Evolutionary conservation across 2,113 vertebrate species (phyloP), one percentile per base, ranked within the genome.

Genomic region (Corythornis cristatus): DNA sequence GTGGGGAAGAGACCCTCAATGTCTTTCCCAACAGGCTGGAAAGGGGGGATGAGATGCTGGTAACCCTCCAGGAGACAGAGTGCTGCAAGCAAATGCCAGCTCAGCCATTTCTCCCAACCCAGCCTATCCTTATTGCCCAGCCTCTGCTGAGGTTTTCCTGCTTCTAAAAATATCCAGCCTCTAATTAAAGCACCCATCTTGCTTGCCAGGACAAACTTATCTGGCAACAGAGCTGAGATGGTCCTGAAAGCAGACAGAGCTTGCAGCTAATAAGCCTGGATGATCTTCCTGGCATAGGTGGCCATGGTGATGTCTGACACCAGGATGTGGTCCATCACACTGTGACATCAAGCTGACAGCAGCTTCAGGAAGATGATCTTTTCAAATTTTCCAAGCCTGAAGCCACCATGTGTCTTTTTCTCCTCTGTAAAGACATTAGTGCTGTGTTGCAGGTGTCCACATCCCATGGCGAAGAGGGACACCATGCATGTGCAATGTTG

Each of bases 121-220:
- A 83, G 33, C 72, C 64, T 77, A 25, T 33, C 64, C 71, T 46
- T 33, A 23, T 21, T 79, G 71, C 46, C 1, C 21, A 92, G 60
- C 56, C 51, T 87, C 72, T 8, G 3, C 51, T 89, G 94, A 96
- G 91, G 94, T 95, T 95, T 95, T 96, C 84, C 78, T 85, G 89
- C 75, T 95, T 82, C 95, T 96, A 92, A 96, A 96, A 93, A 95
- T 91, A 51, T 51, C 56, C 43, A 85, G n/a, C n/a, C 91, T 93
- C 67, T 93, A 83, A 92, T 87, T 92, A 95, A 87, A 92, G 93
- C 0, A 2, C 72, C 79, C 64, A 33, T 74, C 67, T 77, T 68
- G 8, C 72, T 85, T 90, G 81, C 87, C 84, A 90, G 70, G 81
- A 74, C 84, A 79, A 89, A 90, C 0, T 8, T n/a, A 86, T 74